Conservation (phyloP, 2,113 vertebrate genomes). For the Octodon degus region DNA sequence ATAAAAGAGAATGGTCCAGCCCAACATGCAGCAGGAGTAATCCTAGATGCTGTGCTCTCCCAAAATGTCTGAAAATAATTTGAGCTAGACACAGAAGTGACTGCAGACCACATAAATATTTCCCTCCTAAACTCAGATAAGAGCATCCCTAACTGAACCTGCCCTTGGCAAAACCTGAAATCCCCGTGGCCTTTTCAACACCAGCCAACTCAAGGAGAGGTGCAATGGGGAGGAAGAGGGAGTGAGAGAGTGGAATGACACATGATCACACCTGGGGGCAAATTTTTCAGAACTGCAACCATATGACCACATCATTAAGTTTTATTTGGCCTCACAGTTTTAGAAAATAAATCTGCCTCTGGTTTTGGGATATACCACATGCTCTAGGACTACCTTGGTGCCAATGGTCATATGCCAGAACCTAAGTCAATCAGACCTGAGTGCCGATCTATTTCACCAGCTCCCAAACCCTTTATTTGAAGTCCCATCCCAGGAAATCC, state of each 20-base stretch:
- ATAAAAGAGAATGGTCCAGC: neutral
- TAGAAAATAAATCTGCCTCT: neutral
- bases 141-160: neutral
- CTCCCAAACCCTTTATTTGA: neutral
- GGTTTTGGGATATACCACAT: neutral
- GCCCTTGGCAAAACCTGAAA: neutral
- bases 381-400: neutral
- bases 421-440: neutral
- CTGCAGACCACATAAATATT: neutral
- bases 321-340: constrained; percentile 28
- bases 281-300: neutral
- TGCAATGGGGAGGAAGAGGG: neutral
- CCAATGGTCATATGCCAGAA: neutral
- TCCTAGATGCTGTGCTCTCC: constrained; percentile 26
- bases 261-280: neutral
- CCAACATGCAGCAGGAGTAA: neutral
- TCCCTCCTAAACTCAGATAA: constrained; percentile 21
- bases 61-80: neutral
- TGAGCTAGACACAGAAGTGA: neutral
- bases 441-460: neutral
- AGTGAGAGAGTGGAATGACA: neutral
- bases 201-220: neutral
- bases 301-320: neutral
- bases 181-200: neutral
- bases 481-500: neutral